Percentiles rank a stretch among this genome's conserved stretches.
Evolutionary conservation across 1,140 invertebrate species (phyloP).

Genomic region (Streblospio benedicti): DNA sequence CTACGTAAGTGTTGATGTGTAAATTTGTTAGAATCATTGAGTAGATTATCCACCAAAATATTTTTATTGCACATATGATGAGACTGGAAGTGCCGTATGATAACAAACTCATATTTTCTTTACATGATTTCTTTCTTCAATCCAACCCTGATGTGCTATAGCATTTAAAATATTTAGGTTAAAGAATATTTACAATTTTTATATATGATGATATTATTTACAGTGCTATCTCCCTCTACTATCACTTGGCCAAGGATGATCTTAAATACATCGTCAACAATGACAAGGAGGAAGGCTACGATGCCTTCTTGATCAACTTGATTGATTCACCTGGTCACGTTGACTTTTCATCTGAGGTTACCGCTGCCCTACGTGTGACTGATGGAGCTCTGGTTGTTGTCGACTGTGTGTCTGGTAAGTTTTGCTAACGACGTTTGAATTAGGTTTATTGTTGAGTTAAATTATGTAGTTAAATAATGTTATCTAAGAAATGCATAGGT

Average conservation of each 20-base stretch:
- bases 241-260: slow-evolving; percentile 88
- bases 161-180: not conserved
- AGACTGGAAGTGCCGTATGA: not conserved
- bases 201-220: slow-evolving; percentile 8
- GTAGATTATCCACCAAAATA: not conserved
- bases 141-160: no score
- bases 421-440: not conserved
- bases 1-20: slow-evolving; percentile 68
- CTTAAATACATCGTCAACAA: slow-evolving; percentile 81
- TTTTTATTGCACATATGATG: not conserved
- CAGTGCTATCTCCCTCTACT: slow-evolving; percentile 97
- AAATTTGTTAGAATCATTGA: not conserved
- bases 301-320: slow-evolving; percentile 97
- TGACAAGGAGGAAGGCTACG: slow-evolving; percentile 58
- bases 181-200: not conserved
- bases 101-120: no score
- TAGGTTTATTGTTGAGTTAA: slow-evolving; percentile 2
- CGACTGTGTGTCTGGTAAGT: slow-evolving; percentile 93
- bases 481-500: slow-evolving; percentile 5
- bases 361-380: slow-evolving; percentile 95
- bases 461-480: not conserved
- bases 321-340: slow-evolving; percentile 99
- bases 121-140: no score
- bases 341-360: slow-evolving; percentile 98
- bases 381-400: slow-evolving; percentile 98